These are phyloP conservation scores for Myanophis thanlyinensis DNA, from an alignment of 2,113 vertebrate species.

Conservation along the genomic window DNA sequence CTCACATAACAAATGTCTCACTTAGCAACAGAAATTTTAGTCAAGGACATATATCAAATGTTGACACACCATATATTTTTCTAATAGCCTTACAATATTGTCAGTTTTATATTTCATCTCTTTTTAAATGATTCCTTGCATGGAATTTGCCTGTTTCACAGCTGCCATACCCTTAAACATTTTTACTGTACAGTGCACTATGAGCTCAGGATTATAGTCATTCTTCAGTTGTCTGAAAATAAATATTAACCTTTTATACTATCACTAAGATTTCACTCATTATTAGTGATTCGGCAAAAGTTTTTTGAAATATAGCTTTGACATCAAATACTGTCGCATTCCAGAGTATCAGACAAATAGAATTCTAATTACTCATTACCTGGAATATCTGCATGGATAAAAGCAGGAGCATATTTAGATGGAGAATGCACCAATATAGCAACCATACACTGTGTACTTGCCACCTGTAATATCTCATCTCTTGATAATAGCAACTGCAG, in stretches of 20 bases:
- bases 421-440: conserved; percentile 83
- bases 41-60: background rate
- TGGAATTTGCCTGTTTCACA: background rate
- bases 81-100: background rate
- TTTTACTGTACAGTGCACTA: background rate
- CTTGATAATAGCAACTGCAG: conserved; percentile 85
- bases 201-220: background rate
- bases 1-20: background rate
- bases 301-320: conserved; percentile 1
- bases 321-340: background rate
- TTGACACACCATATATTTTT: background rate
- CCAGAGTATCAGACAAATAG: background rate
- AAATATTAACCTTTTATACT: background rate
- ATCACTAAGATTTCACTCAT: conserved; percentile 18
- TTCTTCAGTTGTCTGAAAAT: background rate
- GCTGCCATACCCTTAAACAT: background rate
- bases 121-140: background rate
- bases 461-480: conserved; percentile 86
- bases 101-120: background rate
- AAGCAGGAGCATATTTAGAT: conserved; percentile 75
- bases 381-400: conserved; percentile 88
- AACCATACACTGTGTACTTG: conserved; percentile 84
- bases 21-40: background rate
- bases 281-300: conserved; percentile 14
- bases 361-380: conserved; percentile 68